Base-by-base conservation (phyloP, 2,113 vertebrate species). In the Heliornis fulica region DNA sequence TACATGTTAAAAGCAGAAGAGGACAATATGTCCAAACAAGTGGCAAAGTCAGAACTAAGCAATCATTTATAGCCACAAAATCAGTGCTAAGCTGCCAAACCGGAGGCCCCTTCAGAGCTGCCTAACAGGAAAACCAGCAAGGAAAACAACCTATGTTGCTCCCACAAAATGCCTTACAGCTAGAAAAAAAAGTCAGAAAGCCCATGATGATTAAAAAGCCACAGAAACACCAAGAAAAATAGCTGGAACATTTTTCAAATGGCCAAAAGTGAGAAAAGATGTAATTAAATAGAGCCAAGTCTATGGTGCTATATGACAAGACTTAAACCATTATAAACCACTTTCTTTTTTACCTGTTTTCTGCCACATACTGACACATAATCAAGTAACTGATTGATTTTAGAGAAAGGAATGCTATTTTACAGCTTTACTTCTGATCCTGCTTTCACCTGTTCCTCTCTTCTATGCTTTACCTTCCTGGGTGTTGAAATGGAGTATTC, bases 101-200 rank as follows among this genome's bases (percentile, higher is more conserved):
- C 82, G 79, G 68, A 72, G 92, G 91, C 93, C 83, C 93, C 40
- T 72, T 94, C 51, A 68, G 81, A 79, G 79, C 56, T 95, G 74
- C 89, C 93, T 96, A 93, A 95, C 92, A 96, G 95, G 93, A 98
- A 97, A 97, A 91, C 34, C 77, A 94, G 14, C 53, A 94, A 97
- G 89, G 51, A 96, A 96, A 97, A 95, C 87, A 95, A 76, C 57
- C 59, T 69, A 45, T 81, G 41, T 68, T 87, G 69, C 91, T 96
- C 79, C 93, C 84, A 87, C 56, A 61, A 93, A 92, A 92, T 41
- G 91, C 74, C 45, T 96, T 92, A 92, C 85, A 97, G 93, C 65
- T 83, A 83, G 75, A 92, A 87, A 94, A 90, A 88, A 85, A 85
- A 77, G 50, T 83, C 60, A 70, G 85, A 97, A 96, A 92, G 57